Evolutionary conservation across 2,888 invertebrate species (phyloP).

Genomic region (Nephrotoma guestfalica): DNA sequence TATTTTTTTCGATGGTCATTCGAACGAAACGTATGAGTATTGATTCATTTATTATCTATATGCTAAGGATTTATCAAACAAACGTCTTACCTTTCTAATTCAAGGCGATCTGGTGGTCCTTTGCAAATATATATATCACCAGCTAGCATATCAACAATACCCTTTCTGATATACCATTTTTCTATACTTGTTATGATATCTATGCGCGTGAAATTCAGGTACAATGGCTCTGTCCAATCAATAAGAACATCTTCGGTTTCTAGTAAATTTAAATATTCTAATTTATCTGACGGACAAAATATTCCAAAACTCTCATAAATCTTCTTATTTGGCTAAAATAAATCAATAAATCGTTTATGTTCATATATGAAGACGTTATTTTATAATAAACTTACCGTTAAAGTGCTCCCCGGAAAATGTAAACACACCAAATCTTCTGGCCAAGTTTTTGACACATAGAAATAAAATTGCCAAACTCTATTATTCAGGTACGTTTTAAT

Average conservation of each 20-base stretch:
- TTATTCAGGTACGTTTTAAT: slow-evolving; percentile 77
- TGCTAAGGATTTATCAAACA: neutral
- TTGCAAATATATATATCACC: slow-evolving; percentile 69
- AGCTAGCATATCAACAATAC: slow-evolving; percentile 55
- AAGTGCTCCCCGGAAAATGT: slow-evolving; percentile 80
- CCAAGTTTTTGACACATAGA: slow-evolving; percentile 81
- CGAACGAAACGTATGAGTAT: neutral
- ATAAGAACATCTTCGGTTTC: slow-evolving; percentile 62
- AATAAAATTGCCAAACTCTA: slow-evolving; percentile 80
- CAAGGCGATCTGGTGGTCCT: slow-evolving; percentile 42
- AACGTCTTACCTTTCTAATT: slow-evolving; percentile 41
- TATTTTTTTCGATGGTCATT: neutral
- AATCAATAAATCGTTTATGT: neutral
- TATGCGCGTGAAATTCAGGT: slow-evolving; percentile 75
- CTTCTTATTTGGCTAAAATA: slow-evolving; percentile 54
- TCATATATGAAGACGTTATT: neutral
- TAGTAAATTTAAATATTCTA: slow-evolving; percentile 56
- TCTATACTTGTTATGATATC: slow-evolving; percentile 65
- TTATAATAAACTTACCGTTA: slow-evolving; percentile 47
- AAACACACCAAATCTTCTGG: slow-evolving; percentile 70
- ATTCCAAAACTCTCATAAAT: slow-evolving; percentile 74
- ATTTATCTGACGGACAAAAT: slow-evolving; percentile 64
- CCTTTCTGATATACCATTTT: slow-evolving; percentile 45
- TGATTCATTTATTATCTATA: too few species aligned
- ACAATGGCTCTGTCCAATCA: slow-evolving; percentile 66